phyloP scores from a whole-genome alignment of 1,140 invertebrate genomes.

The Spodoptera frugiperda region DNA sequence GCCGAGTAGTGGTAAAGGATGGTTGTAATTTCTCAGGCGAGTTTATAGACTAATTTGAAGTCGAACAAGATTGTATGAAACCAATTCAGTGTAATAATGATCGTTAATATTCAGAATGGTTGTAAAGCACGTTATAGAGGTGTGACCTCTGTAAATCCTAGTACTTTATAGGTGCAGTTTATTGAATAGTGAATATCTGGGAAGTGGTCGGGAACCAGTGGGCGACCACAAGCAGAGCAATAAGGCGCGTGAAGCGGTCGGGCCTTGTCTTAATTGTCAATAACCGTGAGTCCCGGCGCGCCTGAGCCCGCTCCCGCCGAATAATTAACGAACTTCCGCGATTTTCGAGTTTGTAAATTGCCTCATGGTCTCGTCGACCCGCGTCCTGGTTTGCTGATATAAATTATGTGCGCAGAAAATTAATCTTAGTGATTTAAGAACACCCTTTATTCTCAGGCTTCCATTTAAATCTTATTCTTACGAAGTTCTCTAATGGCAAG shows the following conservation, averaged over 20 bases:
- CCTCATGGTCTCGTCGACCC: conserved; percentile 82
- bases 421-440: conserved; percentile 81
- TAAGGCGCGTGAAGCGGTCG: conserved; percentile 72
- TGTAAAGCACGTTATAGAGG: conserved; percentile 18
- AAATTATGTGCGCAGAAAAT: conserved; percentile 83
- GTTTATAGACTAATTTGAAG: not conserved
- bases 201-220: conserved; percentile 49
- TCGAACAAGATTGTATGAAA: conserved; percentile 3
- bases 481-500: conserved; percentile 37
- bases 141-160: conserved; percentile 36
- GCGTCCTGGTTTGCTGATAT: conserved; percentile 78
- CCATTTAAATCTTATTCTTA: conserved; percentile 53
- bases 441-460: conserved; percentile 66
- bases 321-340: conserved; percentile 85
- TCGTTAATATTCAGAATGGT: conserved; percentile 24
- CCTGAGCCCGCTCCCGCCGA: conserved; percentile 70
- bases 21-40: too few species aligned
- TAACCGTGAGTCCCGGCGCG: conserved; percentile 78
- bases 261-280: conserved; percentile 84
- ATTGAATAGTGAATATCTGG: conserved; percentile 67
- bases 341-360: conserved; percentile 86
- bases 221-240: conserved; percentile 64
- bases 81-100: conserved; percentile 4
- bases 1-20: too few species aligned
- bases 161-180: conserved; percentile 54